Conservation (phyloP, 2,113 vertebrate species). For the Paracanthobrama guichenoti region DNA sequence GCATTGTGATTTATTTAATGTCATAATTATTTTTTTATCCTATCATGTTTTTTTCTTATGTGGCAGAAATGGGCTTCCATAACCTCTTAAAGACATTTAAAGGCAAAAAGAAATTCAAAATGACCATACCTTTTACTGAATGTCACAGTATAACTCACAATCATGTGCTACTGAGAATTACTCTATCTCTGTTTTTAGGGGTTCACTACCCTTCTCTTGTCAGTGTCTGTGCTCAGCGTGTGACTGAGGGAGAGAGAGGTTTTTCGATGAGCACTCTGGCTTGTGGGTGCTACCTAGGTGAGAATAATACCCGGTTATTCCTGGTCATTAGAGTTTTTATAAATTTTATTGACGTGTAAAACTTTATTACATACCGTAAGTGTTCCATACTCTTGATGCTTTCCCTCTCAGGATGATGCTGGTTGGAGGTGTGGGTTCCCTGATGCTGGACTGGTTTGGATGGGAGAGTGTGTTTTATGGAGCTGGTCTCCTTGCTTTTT, state of each 20-base stretch:
- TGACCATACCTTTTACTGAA: neutral
- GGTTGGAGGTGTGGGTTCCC: slow-evolving; percentile 81
- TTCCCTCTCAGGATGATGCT: slow-evolving; percentile 76
- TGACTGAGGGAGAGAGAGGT: slow-evolving; percentile 78
- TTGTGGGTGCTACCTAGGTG: slow-evolving; percentile 84
- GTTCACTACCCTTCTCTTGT: slow-evolving; percentile 74
- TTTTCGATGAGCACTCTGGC: slow-evolving; percentile 83
- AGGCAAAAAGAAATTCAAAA: neutral
- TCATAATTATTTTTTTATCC: neutral
- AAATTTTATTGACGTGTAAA: neutral
- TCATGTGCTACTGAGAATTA: neutral
- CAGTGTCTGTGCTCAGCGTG: slow-evolving; percentile 81
- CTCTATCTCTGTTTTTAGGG: slow-evolving; percentile 59
- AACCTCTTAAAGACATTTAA: neutral
- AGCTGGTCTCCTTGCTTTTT: slow-evolving; percentile 76
- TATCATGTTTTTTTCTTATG: neutral
- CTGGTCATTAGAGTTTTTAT: neutral
- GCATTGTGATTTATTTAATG: neutral
- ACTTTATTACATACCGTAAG: neutral
- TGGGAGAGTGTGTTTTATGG: slow-evolving; percentile 89
- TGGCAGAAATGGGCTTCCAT: neutral
- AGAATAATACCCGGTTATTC: slow-evolving; percentile 31
- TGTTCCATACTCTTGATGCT: neutral
- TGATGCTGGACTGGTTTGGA: slow-evolving; percentile 80
- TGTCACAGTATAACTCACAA: neutral